Conservation (phyloP, 1,140 invertebrate species). For the Psix sp. region DNA sequence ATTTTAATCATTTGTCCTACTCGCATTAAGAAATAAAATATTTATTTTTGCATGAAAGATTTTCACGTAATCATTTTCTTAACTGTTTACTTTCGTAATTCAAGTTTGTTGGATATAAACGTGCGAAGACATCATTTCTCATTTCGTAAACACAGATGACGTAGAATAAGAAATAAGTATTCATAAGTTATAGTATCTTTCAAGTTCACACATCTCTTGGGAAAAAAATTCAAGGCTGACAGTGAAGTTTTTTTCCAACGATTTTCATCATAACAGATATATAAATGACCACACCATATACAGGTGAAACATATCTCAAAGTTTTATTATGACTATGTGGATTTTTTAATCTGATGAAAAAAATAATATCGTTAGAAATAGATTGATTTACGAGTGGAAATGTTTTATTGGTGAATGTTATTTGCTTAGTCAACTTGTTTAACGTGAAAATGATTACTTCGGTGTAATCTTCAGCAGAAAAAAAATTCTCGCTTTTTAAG, state of each 20-base stretch:
- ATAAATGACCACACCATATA: conserved; percentile 40
- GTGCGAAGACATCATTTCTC: conserved; percentile 43
- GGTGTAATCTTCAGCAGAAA: neutral
- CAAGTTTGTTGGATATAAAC: conserved; percentile 20
- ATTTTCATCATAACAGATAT: conserved; percentile 48
- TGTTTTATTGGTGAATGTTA: conserved; percentile 34
- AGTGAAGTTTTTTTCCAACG: conserved; percentile 48
- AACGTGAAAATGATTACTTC: conserved; percentile 32
- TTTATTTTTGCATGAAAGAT: neutral
- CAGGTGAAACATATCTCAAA: conserved; percentile 34
- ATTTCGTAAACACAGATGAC: conserved; percentile 48
- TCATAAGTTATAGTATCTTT: conserved; percentile 53
- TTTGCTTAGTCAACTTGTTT: conserved; percentile 29
- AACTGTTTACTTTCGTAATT: conserved; percentile 1
- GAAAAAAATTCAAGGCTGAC: conserved; percentile 49
- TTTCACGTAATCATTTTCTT: neutral
- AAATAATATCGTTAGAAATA: conserved; percentile 50
- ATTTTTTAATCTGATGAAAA: conserved; percentile 23
- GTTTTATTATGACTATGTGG: conserved; percentile 34
- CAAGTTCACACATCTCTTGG: conserved; percentile 48
- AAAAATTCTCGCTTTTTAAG: conserved; percentile 8
- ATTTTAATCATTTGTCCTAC: no score
- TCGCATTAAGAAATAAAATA: no score
- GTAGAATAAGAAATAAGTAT: conserved; percentile 50
- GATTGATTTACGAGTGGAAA: conserved; percentile 49